phyloP scores from a whole-genome alignment of 2,888 invertebrate species.

The Dynastes grantii region DNA sequence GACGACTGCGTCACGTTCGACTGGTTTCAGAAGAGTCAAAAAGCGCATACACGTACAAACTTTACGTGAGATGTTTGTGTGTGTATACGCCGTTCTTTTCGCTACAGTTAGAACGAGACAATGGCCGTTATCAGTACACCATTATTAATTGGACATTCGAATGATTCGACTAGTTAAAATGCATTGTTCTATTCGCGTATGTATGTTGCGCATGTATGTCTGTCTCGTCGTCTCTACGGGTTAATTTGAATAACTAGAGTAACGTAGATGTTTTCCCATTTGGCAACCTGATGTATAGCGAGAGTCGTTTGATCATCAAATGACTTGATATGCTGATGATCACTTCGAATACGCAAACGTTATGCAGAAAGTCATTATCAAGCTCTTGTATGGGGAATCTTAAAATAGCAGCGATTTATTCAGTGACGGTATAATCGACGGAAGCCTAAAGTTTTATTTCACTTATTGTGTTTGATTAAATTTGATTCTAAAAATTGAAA shows the following conservation, averaged over 20 bases:
- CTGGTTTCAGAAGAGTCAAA: conserved; percentile 36
- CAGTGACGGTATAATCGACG: too few relatives aligned
- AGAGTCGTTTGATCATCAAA: conserved; percentile 6
- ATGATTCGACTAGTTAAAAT: conserved; percentile 34
- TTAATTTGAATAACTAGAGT: conserved; percentile 26
- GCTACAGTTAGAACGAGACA: conserved; percentile 34
- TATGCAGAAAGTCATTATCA: too few relatives aligned
- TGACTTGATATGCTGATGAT: background rate
- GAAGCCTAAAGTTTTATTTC: too few relatives aligned
- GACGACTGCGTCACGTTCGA: conserved; percentile 34
- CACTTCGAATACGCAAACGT: too few relatives aligned
- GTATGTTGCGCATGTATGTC: conserved; percentile 10
- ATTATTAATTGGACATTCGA: conserved; percentile 37
- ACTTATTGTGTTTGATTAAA: too few relatives aligned
- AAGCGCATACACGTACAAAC: conserved; percentile 14
- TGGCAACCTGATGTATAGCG: conserved; percentile 8
- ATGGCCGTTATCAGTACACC: conserved; percentile 32
- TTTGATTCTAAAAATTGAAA: too few relatives aligned
- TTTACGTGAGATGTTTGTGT: background rate
- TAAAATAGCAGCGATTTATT: too few relatives aligned
- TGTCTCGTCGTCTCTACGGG: conserved; percentile 12
- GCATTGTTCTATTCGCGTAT: conserved; percentile 34
- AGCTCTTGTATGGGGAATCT: too few relatives aligned
- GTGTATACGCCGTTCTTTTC: background rate
- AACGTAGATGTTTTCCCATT: conserved; percentile 4